A percentile compares a stretch with the other conserved stretches of the same genome.
Evolutionary conservation across 2,888 invertebrate genomes (phyloP).

Genomic region (Prenolepis imparis): DNA sequence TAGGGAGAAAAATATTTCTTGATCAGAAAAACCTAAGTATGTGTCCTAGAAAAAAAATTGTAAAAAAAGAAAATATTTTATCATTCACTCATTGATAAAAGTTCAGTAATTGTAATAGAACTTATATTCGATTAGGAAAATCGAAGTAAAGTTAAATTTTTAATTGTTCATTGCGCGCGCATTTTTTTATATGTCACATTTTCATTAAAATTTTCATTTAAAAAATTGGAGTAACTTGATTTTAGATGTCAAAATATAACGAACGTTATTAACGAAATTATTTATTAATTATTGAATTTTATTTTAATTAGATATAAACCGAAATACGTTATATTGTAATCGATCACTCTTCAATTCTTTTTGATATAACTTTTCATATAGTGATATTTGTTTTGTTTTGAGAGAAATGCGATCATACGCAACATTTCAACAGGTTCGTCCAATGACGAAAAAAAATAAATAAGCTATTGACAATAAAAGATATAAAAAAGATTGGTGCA

Average conservation of each 20-base stretch:
- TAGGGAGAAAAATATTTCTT: not conserved
- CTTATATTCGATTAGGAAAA: conserved; percentile 7
- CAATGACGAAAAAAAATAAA: conserved; percentile 34
- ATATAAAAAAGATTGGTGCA: conserved; percentile 28
- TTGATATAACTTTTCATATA: not conserved
- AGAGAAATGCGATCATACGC: not conserved
- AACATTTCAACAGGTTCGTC: conserved; percentile 39
- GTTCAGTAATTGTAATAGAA: conserved; percentile 6
- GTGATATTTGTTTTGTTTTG: not conserved
- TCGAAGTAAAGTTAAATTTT: not conserved
- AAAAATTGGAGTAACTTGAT: not conserved
- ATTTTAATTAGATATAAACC: conserved; percentile 8
- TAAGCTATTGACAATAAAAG: conserved; percentile 43
- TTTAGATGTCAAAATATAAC: not conserved
- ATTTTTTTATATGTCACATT: not conserved
- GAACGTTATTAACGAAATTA: conserved; percentile 4
- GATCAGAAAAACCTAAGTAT: not conserved
- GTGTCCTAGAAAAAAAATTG: not conserved
- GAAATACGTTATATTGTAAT: not conserved
- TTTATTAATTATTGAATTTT: conserved; percentile 5
- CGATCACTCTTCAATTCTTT: not conserved
- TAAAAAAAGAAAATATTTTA: not conserved
- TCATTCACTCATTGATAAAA: not conserved
- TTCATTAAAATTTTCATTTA: not conserved
- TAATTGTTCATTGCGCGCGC: not conserved